Percentiles rank a stretch among this genome's conserved stretches.
Evolutionary conservation across 1,140 invertebrate genomes (phyloP).

Genomic region (Penaeus indicus): DNA sequence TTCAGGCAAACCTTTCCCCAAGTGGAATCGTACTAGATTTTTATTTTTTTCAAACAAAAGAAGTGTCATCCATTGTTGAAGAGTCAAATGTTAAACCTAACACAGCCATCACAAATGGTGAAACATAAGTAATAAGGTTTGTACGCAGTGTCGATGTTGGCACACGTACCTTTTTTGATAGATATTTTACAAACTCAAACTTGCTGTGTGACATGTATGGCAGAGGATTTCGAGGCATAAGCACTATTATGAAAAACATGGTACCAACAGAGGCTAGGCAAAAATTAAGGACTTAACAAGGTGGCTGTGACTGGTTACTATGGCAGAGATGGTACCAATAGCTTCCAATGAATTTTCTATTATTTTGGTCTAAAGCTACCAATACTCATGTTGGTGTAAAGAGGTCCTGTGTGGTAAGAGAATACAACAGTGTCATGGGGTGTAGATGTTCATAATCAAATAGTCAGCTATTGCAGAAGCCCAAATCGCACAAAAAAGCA

Average conservation of each 20-base stretch:
- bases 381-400: conserved; percentile 2
- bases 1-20: too few species aligned
- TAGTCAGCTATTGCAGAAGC: neutral
- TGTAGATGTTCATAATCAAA: conserved; percentile 15
- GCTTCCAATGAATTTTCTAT: conserved; percentile 20
- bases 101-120: too few species aligned
- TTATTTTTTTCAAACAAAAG: too few species aligned
- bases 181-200: conserved; percentile 22
- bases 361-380: neutral
- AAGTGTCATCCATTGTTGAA: too few species aligned
- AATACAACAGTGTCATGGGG: neutral
- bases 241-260: conserved; percentile 25
- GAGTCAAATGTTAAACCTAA: too few species aligned
- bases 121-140: neutral
- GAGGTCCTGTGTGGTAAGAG: neutral
- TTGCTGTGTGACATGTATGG: neutral
- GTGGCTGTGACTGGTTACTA: neutral
- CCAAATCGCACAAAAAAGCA: neutral
- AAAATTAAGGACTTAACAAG: neutral
- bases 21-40: too few species aligned
- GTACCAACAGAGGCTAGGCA: neutral
- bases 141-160: neutral
- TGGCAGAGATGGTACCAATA: neutral
- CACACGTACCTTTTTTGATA: conserved; percentile 20
- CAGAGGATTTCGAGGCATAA: neutral